Evolutionary conservation across 1,140 invertebrate species (phyloP), one percentile per base, ranked within the genome.

Genomic region (Drosophila sproati): DNA sequence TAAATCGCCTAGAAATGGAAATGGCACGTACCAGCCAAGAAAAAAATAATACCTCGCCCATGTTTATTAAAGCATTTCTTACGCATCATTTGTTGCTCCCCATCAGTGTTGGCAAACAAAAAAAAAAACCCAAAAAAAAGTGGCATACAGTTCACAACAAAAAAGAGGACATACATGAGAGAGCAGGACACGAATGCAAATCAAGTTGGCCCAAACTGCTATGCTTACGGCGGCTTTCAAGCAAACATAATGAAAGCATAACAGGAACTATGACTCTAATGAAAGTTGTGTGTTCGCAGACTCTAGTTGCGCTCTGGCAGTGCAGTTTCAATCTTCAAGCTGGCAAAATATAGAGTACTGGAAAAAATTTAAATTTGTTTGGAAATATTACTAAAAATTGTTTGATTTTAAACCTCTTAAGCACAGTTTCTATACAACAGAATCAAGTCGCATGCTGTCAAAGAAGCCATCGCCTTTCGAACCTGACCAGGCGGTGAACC

Each of bases 1-100:
- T 55, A 76, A 76, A 76, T 71, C 59, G 59, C 34, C 54, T 47
- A 68, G 67, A 75, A 75, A 75, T 71, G 52, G 20, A 54, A 70
- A 75, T 56, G 34, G 35, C 51, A 39, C 20, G 35, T 10, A 66
- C 3, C 41, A 39, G 54, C 55, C 54, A 52, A 34, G 56, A 29
- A 37, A 28, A 31, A 63, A 51, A 37, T 70, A 59, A 61, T 39
- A 20, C 20, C 20, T 29, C 52, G 56, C 50, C 67, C 64, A 52
- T 75, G 71, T 83, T 87, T 80, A 87, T 87, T 88, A 89, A 88
- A 80, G 73, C 83, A 88, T 83, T 88, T 83, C 83, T 88, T 88
- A 88, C 85, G 85, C 83, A 89, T 83, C 85, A 88, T 88, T 88
- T 89, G 83, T 78, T 88, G 73, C 74, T 74, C 29, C 6, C 55